Evolutionary conservation across 2,797 vertebrate genomes (phyloP).

Genomic region (Danio jaintianensis): DNA sequence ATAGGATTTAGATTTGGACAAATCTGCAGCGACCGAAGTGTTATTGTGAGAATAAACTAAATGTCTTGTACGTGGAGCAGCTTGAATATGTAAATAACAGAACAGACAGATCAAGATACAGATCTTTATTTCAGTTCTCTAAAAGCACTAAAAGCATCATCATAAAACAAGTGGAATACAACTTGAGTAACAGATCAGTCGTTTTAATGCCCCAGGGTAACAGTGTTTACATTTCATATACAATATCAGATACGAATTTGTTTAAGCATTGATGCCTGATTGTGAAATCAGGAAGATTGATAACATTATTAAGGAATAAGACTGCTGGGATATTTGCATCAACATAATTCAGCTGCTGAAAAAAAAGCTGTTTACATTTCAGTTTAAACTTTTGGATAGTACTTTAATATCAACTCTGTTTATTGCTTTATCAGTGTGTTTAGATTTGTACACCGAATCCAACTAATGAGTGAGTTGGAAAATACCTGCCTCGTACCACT

Average conservation of each 20-base stretch:
- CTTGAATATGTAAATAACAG: background rate
- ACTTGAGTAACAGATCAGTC: background rate
- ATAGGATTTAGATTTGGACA: too few species aligned
- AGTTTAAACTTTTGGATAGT: background rate
- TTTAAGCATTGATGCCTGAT: background rate
- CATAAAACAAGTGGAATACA: background rate
- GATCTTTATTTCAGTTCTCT: background rate
- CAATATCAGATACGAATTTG: background rate
- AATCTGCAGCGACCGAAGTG: background rate
- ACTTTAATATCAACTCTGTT: slow-evolving; percentile 6
- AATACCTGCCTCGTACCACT: background rate
- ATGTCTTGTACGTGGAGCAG: too few species aligned
- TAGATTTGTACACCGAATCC: background rate
- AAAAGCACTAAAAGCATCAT: background rate
- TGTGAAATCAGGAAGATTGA: background rate
- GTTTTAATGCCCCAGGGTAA: background rate
- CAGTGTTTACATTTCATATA: background rate
- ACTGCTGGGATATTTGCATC: background rate
- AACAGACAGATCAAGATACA: background rate
- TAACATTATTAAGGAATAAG: background rate
- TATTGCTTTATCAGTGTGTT: background rate
- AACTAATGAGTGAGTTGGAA: slow-evolving; percentile 10
- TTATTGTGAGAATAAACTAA: background rate
- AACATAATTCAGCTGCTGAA: background rate
- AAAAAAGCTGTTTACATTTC: background rate